Conservation (phyloP, 2,113 vertebrate species). For the Zosterops pallidus region DNA sequence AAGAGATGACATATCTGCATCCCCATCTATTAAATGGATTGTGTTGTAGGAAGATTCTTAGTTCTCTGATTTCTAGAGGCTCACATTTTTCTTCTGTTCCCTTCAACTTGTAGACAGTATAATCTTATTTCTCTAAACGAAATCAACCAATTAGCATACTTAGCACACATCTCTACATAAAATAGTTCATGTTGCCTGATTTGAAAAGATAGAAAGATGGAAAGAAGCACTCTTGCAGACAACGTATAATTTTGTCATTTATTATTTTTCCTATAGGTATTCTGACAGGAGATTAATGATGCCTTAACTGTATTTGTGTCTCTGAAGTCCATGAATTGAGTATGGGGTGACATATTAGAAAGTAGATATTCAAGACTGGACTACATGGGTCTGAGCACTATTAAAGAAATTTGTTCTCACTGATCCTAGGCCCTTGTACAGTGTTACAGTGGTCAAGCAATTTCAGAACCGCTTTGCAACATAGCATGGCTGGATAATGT, state of each 20-base stretch:
- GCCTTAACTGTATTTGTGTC: not conserved
- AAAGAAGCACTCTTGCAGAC: not conserved
- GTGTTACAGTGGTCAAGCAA: not conserved
- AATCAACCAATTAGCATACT: not conserved
- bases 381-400: not conserved
- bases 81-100: not conserved
- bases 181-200: not conserved
- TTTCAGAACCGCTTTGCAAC: not conserved
- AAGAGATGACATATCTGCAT: not conserved
- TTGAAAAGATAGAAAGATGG: not conserved
- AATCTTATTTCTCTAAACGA: not conserved
- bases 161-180: not conserved
- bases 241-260: not conserved
- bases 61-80: not conserved
- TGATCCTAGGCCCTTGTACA: accelerated
- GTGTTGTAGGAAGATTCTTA: not conserved
- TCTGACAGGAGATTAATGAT: not conserved
- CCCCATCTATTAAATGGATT: not conserved
- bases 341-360: not conserved
- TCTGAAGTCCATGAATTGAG: not conserved
- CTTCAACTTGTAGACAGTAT: not conserved
- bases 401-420: not conserved
- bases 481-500: not conserved
- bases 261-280: not conserved
- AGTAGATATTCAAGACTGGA: not conserved